Evolutionary conservation across 2,113 vertebrate genomes (phyloP), one percentile per base, ranked within the genome.

Genomic region (Eurystomus gularis): DNA sequence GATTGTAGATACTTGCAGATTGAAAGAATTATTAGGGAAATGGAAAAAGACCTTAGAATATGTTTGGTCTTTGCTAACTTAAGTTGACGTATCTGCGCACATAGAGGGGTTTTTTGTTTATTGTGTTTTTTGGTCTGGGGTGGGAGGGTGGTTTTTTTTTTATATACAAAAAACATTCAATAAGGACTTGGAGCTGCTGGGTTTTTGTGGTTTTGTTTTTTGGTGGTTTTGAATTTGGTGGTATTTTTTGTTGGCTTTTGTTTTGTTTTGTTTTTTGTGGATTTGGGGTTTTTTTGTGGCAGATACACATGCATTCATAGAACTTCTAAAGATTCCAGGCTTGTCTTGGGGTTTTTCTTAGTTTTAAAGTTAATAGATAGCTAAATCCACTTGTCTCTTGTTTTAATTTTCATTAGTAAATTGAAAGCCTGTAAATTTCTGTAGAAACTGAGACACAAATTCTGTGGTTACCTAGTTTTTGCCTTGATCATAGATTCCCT

Each of bases 331-430:
- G 98, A 97, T 98, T 98, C 98, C 98, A 98, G 97, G 97, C 98
- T 93, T 98, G 98, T 98, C 98, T 98, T 98, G 98, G 99, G 98
- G 98, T 98, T 99, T 99, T 98, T 98, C 98, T 98, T 99, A 99
- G 99, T 99, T 99, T 99, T 98, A 98, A 99, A 98, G 98, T 98
- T 98, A 99, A 99, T 99, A 99, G 98, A 99, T 99, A 99, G 99
- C 98, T 98, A 99, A 99, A 99, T 99, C 98, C 98, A 98, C 86
- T 95, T 95, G 98, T 98, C 98, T 98, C 97, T 95, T 96, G 98
- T 97, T 97, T 98, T 98, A 76, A 98, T 98, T 98, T 97, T 97
- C 92, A 97, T 92, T 96, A 97, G 76, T 91, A 96, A 97, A 93
- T 97, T 95, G 95, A 98, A 97, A 96, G 93, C 93, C 86, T 97